Conservation (phyloP, 2,113 vertebrate genomes). For the Ondatra zibethicus region DNA sequence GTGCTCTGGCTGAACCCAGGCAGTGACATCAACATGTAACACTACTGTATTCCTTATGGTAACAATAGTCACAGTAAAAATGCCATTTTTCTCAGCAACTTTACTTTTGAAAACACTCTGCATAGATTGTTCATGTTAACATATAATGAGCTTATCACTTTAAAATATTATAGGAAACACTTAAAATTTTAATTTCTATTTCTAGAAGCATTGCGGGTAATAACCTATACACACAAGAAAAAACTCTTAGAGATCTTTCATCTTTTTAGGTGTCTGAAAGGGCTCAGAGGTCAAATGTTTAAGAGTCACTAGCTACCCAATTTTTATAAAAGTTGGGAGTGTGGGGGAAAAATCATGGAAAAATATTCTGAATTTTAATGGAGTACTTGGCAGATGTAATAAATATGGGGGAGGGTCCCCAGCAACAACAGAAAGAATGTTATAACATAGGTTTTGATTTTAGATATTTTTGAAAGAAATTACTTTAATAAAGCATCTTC, state of each 20-base stretch:
- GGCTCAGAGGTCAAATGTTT: conserved; percentile 40
- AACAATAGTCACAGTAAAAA: conserved; percentile 40
- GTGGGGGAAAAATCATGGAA: not conserved
- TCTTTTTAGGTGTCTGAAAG: conserved; percentile 47
- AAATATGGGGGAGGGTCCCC: not conserved
- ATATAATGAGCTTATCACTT: not conserved
- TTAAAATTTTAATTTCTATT: conserved; percentile 49
- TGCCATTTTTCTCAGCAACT: not conserved
- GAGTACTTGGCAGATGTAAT: conserved; percentile 45
- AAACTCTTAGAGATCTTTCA: conserved; percentile 9
- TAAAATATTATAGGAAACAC: conserved; percentile 29
- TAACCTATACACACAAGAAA: not conserved
- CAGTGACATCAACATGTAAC: not conserved
- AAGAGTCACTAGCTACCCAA: conserved; percentile 39
- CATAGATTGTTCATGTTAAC: conserved; percentile 9
- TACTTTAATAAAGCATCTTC: not conserved
- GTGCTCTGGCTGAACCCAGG: not conserved
- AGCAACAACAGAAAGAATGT: not conserved
- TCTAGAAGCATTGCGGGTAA: not conserved
- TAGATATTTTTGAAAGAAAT: conserved; percentile 31
- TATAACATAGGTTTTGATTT: conserved; percentile 21
- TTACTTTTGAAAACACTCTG: conserved; percentile 38
- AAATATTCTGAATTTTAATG: not conserved
- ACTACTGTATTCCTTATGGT: not conserved
- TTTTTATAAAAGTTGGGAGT: conserved; percentile 5